Evolutionary conservation across 1,140 invertebrate genomes (phyloP).

Genomic region (Ceratitis capitata): DNA sequence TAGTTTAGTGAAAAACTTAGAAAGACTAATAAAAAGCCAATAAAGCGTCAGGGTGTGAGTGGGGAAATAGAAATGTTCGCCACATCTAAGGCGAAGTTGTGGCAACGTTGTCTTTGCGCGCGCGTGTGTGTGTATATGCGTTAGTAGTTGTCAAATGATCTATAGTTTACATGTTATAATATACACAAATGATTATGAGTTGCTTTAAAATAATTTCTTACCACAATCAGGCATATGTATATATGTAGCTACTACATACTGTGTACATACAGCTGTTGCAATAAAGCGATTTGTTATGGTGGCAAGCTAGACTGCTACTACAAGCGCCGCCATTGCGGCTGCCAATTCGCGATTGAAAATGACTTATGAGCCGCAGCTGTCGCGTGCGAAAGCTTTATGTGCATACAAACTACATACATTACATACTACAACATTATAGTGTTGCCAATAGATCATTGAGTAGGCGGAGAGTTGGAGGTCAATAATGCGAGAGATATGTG

Average conservation of each 20-base stretch:
- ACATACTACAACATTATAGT: neutral
- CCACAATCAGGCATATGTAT: neutral
- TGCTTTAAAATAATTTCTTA: conserved; percentile 19
- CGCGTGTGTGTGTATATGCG: neutral
- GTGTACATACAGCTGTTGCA: neutral
- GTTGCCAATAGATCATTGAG: conserved; percentile 28
- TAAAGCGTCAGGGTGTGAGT: neutral
- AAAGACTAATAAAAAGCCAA: conserved; percentile 17
- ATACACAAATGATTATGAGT: conserved; percentile 22
- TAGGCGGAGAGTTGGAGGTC: conserved; percentile 28
- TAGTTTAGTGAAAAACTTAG: conserved; percentile 31
- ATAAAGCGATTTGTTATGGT: conserved; percentile 27
- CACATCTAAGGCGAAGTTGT: neutral
- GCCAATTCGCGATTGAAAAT: conserved; percentile 33
- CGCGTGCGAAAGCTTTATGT: conserved; percentile 17
- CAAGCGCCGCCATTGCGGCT: neutral
- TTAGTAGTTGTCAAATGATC: neutral
- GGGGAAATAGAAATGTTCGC: neutral
- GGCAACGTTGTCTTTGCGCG: neutral
- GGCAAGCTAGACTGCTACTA: neutral
- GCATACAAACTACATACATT: no score
- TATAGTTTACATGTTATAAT: neutral
- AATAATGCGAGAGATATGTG: neutral
- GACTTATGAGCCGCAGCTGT: conserved; percentile 32
- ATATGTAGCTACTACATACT: neutral